Base-by-base conservation (phyloP, 2,888 invertebrate genomes). In the Elysia crispata region DNA sequence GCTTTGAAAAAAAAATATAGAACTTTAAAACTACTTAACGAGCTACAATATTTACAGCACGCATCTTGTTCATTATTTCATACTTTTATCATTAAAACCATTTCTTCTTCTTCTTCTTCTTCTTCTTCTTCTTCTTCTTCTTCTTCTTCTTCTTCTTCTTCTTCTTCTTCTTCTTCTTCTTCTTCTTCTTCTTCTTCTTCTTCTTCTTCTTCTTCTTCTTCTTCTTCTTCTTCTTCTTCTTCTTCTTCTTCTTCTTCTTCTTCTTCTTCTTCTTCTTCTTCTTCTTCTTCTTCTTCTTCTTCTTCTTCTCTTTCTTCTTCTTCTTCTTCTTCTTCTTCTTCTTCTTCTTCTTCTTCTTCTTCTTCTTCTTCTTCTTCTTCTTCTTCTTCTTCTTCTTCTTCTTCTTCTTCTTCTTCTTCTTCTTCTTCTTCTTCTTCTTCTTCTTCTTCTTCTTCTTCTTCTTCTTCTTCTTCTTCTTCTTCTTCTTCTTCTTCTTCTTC, bases 401-500 rank as follows among this genome's bases (percentile, higher is more conserved):
- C 25, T 50, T 23, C 41, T 25, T 8, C 8, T 15, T 18, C 30
- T n/a, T 23, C 41, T 49, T 23, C 54, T 72, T 28, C 20, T 33
- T 33, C 11, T 60, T 23, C 62, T 49, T 33, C 30, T 20, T 23
- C 41, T 33, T 57, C 20, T 41, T 15, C 72, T 31, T 23, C 66
- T 41, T 23, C 50, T 54, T n/a, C 25, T 23, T 23, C 49, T 8
- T 49, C 49, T 23, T 62, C 62, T 62, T 28, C 57, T 74, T 23
- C 54, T 74, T 54, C 25, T 54, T 50, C 50, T 50, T 73, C 11
- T 8, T 73, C 50, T 3, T 41, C 50, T 3, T 73, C 50, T 3
- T 73, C 50, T 3, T 73, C 73, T 54, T 73, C 57, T n/a, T 60
- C 74, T 60, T 74, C 74, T 31, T 31, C 60, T 5, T 49, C 41